These are phyloP conservation scores for Pteruthius melanotis DNA, from an alignment of 2,113 vertebrate species.

Conservation along the genomic window DNA sequence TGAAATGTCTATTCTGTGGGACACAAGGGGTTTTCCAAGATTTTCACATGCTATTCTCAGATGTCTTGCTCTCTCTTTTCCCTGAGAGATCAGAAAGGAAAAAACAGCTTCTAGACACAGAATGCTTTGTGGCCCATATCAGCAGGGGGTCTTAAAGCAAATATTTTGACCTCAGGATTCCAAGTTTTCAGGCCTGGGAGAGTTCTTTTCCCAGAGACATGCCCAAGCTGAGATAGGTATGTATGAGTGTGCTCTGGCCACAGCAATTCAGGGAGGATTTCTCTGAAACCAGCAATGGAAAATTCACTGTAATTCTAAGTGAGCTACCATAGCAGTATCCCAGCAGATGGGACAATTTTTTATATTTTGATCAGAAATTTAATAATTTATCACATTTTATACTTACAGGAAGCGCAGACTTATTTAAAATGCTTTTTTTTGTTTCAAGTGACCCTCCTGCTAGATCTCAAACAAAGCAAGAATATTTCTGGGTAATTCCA, in stretches of 20 bases:
- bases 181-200: background rate
- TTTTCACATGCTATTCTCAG: background rate
- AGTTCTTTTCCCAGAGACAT: background rate
- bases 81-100: background rate
- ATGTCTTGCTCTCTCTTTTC: background rate
- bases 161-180: background rate
- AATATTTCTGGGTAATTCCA: background rate
- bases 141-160: background rate
- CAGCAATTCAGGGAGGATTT: background rate
- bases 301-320: background rate
- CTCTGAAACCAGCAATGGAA: background rate
- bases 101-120: background rate
- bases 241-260: background rate
- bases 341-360: background rate
- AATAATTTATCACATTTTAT: background rate
- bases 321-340: background rate
- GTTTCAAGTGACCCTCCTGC: background rate
- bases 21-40: slow-evolving; percentile 13
- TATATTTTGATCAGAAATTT: background rate
- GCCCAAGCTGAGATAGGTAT: fast-evolving
- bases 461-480: background rate
- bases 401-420: background rate
- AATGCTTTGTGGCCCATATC: background rate
- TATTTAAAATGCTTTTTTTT: background rate
- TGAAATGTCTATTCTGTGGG: background rate